Evolutionary conservation across 2,888 invertebrate species (phyloP), one percentile per base, ranked within the genome.

Genomic region (Hanleya hanleyi): DNA sequence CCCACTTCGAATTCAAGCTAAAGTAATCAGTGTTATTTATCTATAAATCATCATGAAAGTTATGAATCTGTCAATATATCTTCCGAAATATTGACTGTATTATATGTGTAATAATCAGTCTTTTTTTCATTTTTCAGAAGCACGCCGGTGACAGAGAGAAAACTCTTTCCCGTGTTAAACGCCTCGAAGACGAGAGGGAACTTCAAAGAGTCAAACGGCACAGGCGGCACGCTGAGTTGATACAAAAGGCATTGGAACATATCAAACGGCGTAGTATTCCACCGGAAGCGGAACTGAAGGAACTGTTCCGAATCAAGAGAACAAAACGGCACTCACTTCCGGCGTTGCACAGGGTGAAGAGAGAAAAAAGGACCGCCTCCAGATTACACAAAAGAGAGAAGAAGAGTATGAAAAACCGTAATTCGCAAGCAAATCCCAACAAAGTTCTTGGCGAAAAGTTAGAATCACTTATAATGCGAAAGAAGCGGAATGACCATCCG

Each of bases 221-320:
- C 4, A 57, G 29, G 32, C 57, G 57, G 26, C 57, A 57, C 26
- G 29, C 29, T 29, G 29, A 2, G 4, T 57, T 57, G 32, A 29
- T 57, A 18, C 22, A 29, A 57, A 57, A 57, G 57, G 57, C 57
- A 2, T 9, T 57, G 57, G 57, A 57, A 26, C 57, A 57, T 57
- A 32, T 57, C 4, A 22, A 57, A 26, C 22, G 29, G 32, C 22
- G 57, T 15, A 57, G 57, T 26, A 32, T 57, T 29, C 29, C 57
- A 29, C 12, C 57, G 26, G n/a, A n/a, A n/a, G 57, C 57, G 29
- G 57, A 57, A 26, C 26, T 57, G 29, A 22, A 29, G 26, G 57
- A 57, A 26, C 29, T 57, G 15, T 32, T 57, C 22, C 18, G 57
- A 26, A 32, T 57, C 29, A 57, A 57, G 9, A 18, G 57, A 57